Conservation (phyloP, 2,888 invertebrate genomes). For the Volucella zonaria region DNA sequence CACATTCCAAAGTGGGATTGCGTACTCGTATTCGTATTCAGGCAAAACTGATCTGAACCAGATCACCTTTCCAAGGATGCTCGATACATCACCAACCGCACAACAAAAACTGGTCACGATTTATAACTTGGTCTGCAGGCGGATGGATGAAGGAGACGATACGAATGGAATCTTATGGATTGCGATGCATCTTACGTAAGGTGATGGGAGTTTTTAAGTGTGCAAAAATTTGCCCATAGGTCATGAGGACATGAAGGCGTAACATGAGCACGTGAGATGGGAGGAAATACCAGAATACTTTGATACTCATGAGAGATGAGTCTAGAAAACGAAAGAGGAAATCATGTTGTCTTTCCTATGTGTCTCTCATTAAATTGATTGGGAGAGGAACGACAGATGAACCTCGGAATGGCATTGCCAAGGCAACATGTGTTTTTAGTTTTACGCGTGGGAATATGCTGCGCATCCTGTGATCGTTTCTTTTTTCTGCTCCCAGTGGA, state of each 20-base stretch:
- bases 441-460: conserved; percentile 65
- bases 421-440: conserved; percentile 28
- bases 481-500: conserved; percentile 36
- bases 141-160: conserved; percentile 11
- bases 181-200: conserved; percentile 37
- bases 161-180: conserved; percentile 8
- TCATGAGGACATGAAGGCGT: conserved; percentile 34
- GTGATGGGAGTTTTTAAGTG: conserved; percentile 23
- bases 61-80: conserved; percentile 74
- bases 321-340: conserved; percentile 33
- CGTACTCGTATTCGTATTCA: conserved; percentile 16
- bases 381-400: conserved; percentile 14
- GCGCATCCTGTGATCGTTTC: conserved; percentile 55
- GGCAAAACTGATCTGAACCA: conserved; percentile 65
- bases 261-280: conserved; percentile 15
- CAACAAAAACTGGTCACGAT: conserved; percentile 70
- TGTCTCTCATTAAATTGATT: conserved; percentile 52
- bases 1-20: conserved; percentile 54
- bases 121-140: conserved; percentile 41
- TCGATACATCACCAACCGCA: conserved; percentile 47
- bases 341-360: conserved; percentile 29
- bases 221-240: conserved; percentile 34
- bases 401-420: conserved; percentile 21
- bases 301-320: background rate
- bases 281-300: conserved; percentile 27